phyloP scores from a whole-genome alignment of 1,140 invertebrate species.

The Asobara japonica region DNA sequence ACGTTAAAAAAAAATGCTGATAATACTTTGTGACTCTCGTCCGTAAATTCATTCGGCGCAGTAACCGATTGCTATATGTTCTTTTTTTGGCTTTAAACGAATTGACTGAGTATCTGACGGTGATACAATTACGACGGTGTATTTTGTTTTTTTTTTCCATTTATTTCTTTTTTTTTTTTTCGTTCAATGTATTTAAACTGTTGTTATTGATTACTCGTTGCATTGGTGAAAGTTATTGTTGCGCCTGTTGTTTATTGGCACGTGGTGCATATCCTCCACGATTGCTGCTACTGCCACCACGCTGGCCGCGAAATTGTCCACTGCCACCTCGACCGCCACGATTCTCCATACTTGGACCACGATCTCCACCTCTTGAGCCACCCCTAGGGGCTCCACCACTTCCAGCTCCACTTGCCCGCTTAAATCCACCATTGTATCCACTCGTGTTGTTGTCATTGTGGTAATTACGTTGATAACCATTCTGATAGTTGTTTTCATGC shows the following conservation, averaged over 20 bases:
- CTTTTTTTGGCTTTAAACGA: neutral
- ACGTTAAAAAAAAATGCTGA: neutral
- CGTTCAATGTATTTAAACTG: slow-evolving; percentile 16
- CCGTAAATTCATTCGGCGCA: neutral
- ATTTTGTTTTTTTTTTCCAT: neutral
- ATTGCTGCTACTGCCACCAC: slow-evolving; percentile 48
- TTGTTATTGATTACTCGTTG: slow-evolving; percentile 43
- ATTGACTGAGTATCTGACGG: neutral
- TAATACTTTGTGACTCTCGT: neutral
- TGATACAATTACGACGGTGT: neutral
- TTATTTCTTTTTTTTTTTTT: neutral
- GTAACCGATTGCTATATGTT: neutral
- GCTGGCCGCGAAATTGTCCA: slow-evolving; percentile 55
- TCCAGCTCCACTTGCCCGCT: slow-evolving; percentile 31
- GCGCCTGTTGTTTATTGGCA: slow-evolving; percentile 52
- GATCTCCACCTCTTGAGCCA: slow-evolving; percentile 37
- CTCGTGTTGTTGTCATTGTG: slow-evolving; percentile 49
- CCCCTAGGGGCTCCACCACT: slow-evolving; percentile 48
- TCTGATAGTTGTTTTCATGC: slow-evolving; percentile 60
- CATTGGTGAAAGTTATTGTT: slow-evolving; percentile 46
- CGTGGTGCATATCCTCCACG: slow-evolving; percentile 52
- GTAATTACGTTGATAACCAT: slow-evolving; percentile 61
- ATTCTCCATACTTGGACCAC: slow-evolving; percentile 31
- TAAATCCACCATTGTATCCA: slow-evolving; percentile 48
- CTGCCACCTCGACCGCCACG: slow-evolving; percentile 45